Evolutionary conservation across 2,888 invertebrate genomes (phyloP).

Genomic region (Oligia fasciuncula): DNA sequence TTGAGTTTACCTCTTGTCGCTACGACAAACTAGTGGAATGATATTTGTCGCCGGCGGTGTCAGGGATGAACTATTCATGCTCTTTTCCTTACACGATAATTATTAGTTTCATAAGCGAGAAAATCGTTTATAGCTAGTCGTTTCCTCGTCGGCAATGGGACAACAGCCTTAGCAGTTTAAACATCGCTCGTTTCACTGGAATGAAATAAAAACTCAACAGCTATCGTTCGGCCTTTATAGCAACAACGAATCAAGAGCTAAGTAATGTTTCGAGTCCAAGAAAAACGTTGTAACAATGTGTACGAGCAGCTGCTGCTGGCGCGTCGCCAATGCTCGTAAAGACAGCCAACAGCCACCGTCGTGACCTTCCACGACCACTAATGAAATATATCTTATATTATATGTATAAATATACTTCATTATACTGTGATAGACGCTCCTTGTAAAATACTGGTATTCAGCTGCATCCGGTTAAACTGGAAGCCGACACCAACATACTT

Average conservation of each 20-base stretch:
- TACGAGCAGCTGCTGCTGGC: conserved; percentile 75
- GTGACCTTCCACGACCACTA: conserved; percentile 54
- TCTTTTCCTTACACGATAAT: not conserved
- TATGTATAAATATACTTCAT: not conserved
- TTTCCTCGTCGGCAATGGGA: not conserved
- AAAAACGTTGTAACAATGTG: conserved; percentile 73
- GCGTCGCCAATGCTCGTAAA: conserved; percentile 70
- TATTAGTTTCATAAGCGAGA: not conserved
- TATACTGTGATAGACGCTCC: not conserved
- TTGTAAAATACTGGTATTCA: too few relatives aligned
- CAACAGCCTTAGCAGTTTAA: conserved; percentile 2
- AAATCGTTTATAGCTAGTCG: not conserved
- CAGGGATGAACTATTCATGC: not conserved
- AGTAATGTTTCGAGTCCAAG: conserved; percentile 69
- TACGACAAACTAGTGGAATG: not conserved
- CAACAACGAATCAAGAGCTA: conserved; percentile 68
- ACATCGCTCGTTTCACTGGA: conserved; percentile 12
- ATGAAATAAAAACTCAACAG: conserved; percentile 45
- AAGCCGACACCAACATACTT: too few relatives aligned
- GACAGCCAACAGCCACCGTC: conserved; percentile 59
- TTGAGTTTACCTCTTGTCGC: not conserved
- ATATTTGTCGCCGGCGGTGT: not conserved
- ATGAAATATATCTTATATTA: conserved; percentile 27
- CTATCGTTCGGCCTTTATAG: conserved; percentile 39
- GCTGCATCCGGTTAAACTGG: too few relatives aligned